These are phyloP conservation scores for Ditylenchus weischeri DNA, from an alignment of 2,888 invertebrate species.

Conservation along the genomic window DNA sequence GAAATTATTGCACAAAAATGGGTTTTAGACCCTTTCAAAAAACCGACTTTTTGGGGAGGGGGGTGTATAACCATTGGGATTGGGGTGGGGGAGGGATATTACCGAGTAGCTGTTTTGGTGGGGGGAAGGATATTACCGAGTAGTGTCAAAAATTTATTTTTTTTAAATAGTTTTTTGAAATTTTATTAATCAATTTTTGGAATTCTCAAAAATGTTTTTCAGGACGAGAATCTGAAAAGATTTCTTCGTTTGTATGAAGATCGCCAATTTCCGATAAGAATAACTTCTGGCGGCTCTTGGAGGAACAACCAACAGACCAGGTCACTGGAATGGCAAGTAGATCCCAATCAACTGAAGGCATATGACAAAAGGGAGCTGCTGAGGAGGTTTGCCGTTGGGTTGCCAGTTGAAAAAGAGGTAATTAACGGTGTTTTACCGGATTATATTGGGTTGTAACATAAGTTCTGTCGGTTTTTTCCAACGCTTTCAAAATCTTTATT, in stretches of 20 bases:
- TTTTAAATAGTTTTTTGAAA: not conserved
- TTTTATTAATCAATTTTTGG: not conserved
- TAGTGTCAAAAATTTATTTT: no score
- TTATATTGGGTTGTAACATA: no score
- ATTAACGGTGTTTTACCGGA: no score
- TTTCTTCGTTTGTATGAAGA: constrained; percentile 32
- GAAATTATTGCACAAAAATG: no score
- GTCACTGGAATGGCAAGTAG: constrained; percentile 28
- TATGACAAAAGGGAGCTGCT: constrained; percentile 28
- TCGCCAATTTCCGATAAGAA: constrained; percentile 26
- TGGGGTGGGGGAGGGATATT: no score
- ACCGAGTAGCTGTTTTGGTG: no score
- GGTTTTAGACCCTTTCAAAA: no score
- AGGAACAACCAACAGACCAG: not conserved
- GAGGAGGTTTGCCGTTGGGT: constrained; percentile 21
- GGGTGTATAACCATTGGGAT: no score
- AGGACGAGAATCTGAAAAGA: constrained; percentile 24
- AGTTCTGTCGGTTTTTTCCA: no score
- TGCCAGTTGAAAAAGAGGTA: constrained; percentile 28
- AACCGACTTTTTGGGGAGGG: no score
- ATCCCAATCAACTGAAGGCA: constrained; percentile 22
- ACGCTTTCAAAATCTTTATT: constrained; percentile 9
- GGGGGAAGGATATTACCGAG: no score
- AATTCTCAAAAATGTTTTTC: not conserved
- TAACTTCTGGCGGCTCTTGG: constrained; percentile 11